These are phyloP conservation scores for Nemotelus pantherinus DNA, from an alignment of 2,888 invertebrate species.

Conservation along the genomic window DNA sequence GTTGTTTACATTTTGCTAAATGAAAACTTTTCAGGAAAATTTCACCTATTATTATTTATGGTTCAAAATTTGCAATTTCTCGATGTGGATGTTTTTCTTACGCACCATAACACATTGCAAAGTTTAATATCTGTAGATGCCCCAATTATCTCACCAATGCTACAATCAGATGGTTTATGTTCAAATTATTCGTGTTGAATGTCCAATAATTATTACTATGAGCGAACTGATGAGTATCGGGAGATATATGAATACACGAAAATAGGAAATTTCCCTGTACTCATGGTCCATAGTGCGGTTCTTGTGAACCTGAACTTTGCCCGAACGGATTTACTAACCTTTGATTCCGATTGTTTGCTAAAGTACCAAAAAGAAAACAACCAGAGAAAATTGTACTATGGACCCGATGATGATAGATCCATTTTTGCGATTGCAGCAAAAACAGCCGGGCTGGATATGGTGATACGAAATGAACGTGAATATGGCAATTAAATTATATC, in stretches of 20 bases:
- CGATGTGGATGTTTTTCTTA: constrained; percentile 86
- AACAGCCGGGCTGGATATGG: constrained; percentile 71
- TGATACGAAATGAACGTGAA: constrained; percentile 81
- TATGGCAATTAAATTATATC: constrained; percentile 87
- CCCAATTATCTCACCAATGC: constrained; percentile 83
- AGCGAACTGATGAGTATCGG: constrained; percentile 84
- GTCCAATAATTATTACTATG: constrained; percentile 84
- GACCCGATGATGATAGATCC: constrained; percentile 92
- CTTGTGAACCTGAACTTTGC: constrained; percentile 76
- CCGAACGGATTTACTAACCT: constrained; percentile 76
- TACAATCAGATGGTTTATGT: constrained; percentile 86
- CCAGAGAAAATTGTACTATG: constrained; percentile 69
- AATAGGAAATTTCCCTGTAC: constrained; percentile 82
- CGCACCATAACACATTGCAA: constrained; percentile 72
- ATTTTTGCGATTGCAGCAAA: constrained; percentile 87
- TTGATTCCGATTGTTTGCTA: constrained; percentile 65
- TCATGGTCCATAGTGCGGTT: constrained; percentile 91
- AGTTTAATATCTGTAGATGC: constrained; percentile 71
- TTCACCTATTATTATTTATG: background rate
- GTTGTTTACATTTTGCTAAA: too few relatives aligned
- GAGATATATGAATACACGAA: constrained; percentile 77
- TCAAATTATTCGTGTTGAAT: constrained; percentile 98
- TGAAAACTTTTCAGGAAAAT: background rate
- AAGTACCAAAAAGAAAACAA: constrained; percentile 54
- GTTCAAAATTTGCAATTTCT: constrained; percentile 74